Percentiles rank a stretch among this genome's conserved stretches.
Conservation (phyloP, 2,888 invertebrate genomes). For the Globia sparganii region DNA sequence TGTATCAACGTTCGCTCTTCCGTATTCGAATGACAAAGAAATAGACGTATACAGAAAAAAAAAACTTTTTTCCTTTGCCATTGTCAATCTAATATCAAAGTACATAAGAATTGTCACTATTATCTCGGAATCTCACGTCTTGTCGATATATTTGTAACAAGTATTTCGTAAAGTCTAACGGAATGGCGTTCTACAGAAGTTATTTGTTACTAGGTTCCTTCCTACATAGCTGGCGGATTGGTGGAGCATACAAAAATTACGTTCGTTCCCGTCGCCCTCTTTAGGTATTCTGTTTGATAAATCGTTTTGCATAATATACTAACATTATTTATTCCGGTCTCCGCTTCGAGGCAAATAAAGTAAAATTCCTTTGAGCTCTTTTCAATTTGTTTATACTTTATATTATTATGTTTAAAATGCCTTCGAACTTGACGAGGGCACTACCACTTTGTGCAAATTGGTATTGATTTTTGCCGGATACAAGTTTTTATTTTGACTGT, state of each 20-base stretch:
- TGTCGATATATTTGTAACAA: constrained; percentile 5
- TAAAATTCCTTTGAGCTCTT: constrained; percentile 38
- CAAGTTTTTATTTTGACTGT: constrained; percentile 6
- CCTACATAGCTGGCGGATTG: neutral
- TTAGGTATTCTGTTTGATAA: constrained; percentile 53
- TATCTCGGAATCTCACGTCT: neutral
- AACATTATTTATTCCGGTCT: constrained; percentile 50
- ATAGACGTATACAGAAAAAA: neutral
- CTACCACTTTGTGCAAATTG: constrained; percentile 37
- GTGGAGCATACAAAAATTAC: constrained; percentile 21
- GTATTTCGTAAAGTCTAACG: constrained; percentile 13
- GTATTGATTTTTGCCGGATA: constrained; percentile 14
- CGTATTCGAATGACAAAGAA: neutral
- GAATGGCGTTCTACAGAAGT: constrained; percentile 7
- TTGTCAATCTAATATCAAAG: neutral
- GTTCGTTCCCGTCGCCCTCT: constrained; percentile 22
- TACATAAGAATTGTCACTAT: neutral
- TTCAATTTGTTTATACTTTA: constrained; percentile 2
- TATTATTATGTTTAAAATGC: constrained; percentile 5
- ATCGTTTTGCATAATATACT: constrained; percentile 58
- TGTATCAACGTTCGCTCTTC: neutral
- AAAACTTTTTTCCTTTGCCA: neutral
- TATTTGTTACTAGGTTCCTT: constrained; percentile 18
- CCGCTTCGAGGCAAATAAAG: constrained; percentile 44
- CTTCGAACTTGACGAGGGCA: constrained; percentile 14